Percentiles rank a stretch among this genome's conserved stretches.
Conservation (phyloP, 2,797 vertebrate species). For the Sandelia bainsii region DNA sequence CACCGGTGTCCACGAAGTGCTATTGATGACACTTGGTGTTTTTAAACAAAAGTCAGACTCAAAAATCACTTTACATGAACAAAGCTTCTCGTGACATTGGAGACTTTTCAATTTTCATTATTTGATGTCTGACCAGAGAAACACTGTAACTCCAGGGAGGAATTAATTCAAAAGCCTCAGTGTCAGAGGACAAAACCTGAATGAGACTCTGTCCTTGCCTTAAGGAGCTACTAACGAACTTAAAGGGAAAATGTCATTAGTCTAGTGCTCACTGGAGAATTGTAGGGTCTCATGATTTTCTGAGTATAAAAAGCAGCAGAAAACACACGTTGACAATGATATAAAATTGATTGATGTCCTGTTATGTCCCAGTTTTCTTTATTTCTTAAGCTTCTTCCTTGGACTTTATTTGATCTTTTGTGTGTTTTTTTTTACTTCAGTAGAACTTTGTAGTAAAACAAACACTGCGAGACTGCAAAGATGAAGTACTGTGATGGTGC, state of each 20-base stretch:
- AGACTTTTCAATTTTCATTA: background rate
- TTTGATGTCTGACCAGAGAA: background rate
- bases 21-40: background rate
- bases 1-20: background rate
- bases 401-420: no score
- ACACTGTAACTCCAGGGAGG: conserved; percentile 5
- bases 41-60: no score
- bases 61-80: no score
- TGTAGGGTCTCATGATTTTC: background rate
- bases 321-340: no score
- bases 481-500: background rate
- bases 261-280: background rate
- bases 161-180: conserved; percentile 16
- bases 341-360: no score
- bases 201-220: background rate
- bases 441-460: background rate
- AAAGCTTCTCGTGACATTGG: no score
- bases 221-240: background rate
- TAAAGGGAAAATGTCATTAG: conserved; percentile 6
- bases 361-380: no score
- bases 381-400: no score
- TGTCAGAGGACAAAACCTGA: background rate
- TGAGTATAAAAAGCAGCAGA: background rate
- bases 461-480: no score
- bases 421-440: background rate